Conservation (phyloP, 2,797 vertebrate species). For the Pygocentrus nattereri region DNA sequence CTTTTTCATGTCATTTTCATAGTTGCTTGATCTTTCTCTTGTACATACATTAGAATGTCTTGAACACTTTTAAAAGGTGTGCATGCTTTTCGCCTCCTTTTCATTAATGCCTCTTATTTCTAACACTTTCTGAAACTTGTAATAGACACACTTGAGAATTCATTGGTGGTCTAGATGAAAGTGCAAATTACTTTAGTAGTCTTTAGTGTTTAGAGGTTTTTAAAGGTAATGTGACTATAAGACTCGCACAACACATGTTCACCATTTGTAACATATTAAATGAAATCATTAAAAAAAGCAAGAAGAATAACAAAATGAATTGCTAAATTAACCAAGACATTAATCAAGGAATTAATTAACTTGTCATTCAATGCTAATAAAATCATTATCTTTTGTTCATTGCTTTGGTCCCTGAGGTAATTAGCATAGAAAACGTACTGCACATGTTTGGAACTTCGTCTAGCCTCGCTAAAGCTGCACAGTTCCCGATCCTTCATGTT, state of each 20-base stretch:
- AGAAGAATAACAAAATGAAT: conserved; percentile 25
- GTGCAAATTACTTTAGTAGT: neutral
- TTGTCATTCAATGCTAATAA: conserved; percentile 58
- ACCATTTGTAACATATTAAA: neutral
- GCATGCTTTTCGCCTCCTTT: conserved; percentile 20
- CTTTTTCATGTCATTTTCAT: neutral
- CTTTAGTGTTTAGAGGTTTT: neutral
- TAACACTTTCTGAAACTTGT: neutral
- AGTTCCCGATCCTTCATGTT: neutral
- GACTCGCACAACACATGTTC: neutral
- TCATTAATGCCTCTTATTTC: conserved; percentile 17
- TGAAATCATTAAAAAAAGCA: neutral
- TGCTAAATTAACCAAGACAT: conserved; percentile 51
- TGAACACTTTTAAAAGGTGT: conserved; percentile 1
- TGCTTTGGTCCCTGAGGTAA: conserved; percentile 57
- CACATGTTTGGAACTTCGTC: conserved; percentile 44
- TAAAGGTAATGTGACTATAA: no score
- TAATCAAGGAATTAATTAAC: conserved; percentile 62
- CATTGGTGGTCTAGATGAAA: conserved; percentile 12
- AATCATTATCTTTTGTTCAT: conserved; percentile 50
- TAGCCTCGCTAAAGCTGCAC: conserved; percentile 33
- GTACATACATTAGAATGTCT: neutral
- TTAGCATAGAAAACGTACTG: conserved; percentile 58
- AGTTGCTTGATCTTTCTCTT: conserved; percentile 11
- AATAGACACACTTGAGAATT: conserved; percentile 1